A percentile compares a stretch with the other conserved stretches of the same genome.
Conservation (phyloP, 2,113 vertebrate genomes). For the Passer domesticus region DNA sequence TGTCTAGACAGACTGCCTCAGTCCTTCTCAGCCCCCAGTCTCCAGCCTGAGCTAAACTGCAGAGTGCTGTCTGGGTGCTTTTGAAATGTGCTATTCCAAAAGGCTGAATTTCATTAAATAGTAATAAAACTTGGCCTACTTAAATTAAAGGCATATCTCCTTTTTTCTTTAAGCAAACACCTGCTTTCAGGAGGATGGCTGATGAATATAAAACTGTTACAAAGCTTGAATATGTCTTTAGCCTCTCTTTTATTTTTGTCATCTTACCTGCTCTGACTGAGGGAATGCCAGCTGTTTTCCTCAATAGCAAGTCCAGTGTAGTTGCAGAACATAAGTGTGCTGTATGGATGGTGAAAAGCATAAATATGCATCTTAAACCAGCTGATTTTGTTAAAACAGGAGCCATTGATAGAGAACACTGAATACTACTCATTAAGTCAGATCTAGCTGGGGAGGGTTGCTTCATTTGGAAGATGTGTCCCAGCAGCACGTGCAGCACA, state of each 20-base stretch:
- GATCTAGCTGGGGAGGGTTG: neutral
- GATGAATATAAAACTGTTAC: neutral
- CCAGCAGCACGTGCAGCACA: neutral
- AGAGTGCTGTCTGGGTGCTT: neutral
- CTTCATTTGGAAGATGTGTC: neutral
- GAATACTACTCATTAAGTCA: neutral
- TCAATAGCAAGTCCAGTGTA: neutral
- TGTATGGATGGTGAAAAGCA: neutral
- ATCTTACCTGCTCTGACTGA: neutral
- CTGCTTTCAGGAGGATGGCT: neutral
- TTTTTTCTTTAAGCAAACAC: neutral
- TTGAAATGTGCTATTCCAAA: conserved; percentile 4
- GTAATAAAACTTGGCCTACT: conserved; percentile 45
- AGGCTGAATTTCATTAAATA: conserved; percentile 45
- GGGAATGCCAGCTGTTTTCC: neutral
- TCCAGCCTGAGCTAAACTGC: neutral
- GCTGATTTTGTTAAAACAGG: neutral
- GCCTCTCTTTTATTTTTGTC: neutral
- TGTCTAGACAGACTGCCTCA: neutral
- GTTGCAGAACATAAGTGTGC: neutral
- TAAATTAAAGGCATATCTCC: conserved; percentile 3
- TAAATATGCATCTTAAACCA: neutral
- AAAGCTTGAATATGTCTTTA: neutral
- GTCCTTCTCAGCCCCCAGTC: neutral
- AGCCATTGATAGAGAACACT: neutral